These are phyloP conservation scores for Tribolium freemani DNA, from an alignment of 2,888 invertebrate species.

Conservation along the genomic window DNA sequence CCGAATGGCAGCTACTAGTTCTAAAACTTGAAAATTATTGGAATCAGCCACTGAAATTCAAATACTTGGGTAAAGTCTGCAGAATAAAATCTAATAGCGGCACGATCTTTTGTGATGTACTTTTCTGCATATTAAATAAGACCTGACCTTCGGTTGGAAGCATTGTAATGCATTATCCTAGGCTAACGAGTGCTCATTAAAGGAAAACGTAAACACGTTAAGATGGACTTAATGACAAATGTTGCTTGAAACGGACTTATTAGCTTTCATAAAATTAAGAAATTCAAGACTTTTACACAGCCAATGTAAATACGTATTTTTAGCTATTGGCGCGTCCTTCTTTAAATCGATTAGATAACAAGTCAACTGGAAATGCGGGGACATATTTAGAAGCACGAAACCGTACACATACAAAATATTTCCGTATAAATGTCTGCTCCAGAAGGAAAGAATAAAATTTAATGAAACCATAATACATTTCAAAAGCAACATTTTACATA, in stretches of 20 bases:
- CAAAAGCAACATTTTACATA: background rate
- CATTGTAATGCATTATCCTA: no score
- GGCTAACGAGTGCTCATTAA: no score
- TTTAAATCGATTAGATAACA: background rate
- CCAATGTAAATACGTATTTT: slow-evolving; percentile 3
- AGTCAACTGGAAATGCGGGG: slow-evolving; percentile 4
- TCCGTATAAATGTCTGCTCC: background rate
- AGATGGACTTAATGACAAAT: no score
- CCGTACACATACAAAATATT: slow-evolving; percentile 4
- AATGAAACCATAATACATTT: background rate
- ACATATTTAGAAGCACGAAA: slow-evolving; percentile 14
- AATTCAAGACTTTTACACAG: background rate
- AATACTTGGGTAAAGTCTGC: slow-evolving; percentile 1
- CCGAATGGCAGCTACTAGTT: slow-evolving; percentile 23
- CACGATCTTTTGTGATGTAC: background rate
- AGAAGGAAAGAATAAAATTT: background rate
- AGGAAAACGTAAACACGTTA: no score
- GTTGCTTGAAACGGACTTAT: background rate
- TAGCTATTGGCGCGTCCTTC: background rate
- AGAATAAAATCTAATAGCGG: background rate
- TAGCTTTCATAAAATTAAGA: background rate
- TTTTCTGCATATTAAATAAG: background rate
- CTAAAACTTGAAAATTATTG: slow-evolving; percentile 14
- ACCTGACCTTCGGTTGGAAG: no score
- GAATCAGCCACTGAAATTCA: slow-evolving; percentile 18